Evolutionary conservation across 1,140 invertebrate species (phyloP), one percentile per base, ranked within the genome.

Genomic region (Lucilia cuprina): DNA sequence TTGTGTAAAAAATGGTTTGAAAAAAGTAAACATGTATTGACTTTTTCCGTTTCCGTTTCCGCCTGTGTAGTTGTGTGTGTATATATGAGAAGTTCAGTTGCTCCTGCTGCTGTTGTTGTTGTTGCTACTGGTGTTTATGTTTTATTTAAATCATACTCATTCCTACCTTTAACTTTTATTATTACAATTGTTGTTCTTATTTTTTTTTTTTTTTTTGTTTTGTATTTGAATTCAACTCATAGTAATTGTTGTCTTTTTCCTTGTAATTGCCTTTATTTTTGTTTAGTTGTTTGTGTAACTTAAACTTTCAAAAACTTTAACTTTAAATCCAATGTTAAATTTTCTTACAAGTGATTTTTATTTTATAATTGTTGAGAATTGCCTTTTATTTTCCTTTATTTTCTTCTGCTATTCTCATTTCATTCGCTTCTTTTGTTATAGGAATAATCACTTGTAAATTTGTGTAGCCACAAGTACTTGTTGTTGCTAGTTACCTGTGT

Each of bases 31-130:
- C 77, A 25, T 80, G 77, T 21, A 80, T 80, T 47, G 41, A 47
- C 77, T 80, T 80, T 19, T 80, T 80, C 77, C 41, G 77, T 30
- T 80, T 80, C 77, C 77, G 77, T 50, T 80, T 80, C 77, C 77
- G 77, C 47, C 25, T 78, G 35, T 78, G 21, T 75, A 75, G 74
- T 30, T 75, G 74, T 34, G 25, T 30, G 25, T 30, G 25, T 30
- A 3, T 30, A 30, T 30, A 30, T 30, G 25, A 30, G 3, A 30
- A 30, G 25, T 30, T 14, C 60, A 21, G 13, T 12, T 49, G 49
- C 49, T 14, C 49, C 49, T 12, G 49, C 49, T 12, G 2, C 13
- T 9, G 49, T 5, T 8, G 41, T 41, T 41, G 41, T 10, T 41
- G 41, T 10, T 41, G 41, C 10, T 70, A 7, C 4, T 70, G 21